Evolutionary conservation across 2,888 invertebrate genomes (phyloP), one percentile per base, ranked within the genome.

Genomic region (Dryocosmus kuriphilus): DNA sequence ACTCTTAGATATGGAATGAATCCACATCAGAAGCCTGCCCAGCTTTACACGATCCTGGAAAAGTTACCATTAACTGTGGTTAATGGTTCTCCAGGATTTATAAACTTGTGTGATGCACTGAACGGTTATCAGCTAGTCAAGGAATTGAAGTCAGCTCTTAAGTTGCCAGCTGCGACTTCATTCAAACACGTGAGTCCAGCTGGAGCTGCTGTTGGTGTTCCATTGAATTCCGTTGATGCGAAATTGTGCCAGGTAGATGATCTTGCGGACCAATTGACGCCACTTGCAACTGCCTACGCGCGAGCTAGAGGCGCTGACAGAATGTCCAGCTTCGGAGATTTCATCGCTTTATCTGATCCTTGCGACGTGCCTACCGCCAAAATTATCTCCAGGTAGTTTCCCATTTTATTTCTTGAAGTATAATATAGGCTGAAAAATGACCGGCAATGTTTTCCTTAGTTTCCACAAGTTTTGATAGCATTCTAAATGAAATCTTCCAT

Each of bases 291-390:
- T 22, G 99, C 99, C 0, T 99, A 99, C 92, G 99, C 98, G 0
- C 94, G 99, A 78, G 99, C 99, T 0, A 94, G 99, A 89, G 99
- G 99, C 74, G 98, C 99, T 22, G 99, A 99, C 92, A 94, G 99
- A 76, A 99, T 99, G 99, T 99, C 98, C 11, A 99, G 99, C 0
- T 99, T 99, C 92, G 99, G 99, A 0, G 99, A 99, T 92, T 99
- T 99, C 92, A 94, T 99, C 51, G 98, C 98, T 0, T 92, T 99
- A 0, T 99, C 98, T 0, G 98, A 98, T 90, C 92, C 93, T 0
- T 99, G 99, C 89, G 99, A 99, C 92, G 94, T 94, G 73, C 89
- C 95, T 80, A 99, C 99, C 0, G 99, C 99, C 0, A 95, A 94
- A 89, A 96, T 99, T 77, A 98, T 99, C 80, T 96, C 97, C 0